Conservation (phyloP, 2,797 vertebrate species). For the Myotis planiceps region DNA sequence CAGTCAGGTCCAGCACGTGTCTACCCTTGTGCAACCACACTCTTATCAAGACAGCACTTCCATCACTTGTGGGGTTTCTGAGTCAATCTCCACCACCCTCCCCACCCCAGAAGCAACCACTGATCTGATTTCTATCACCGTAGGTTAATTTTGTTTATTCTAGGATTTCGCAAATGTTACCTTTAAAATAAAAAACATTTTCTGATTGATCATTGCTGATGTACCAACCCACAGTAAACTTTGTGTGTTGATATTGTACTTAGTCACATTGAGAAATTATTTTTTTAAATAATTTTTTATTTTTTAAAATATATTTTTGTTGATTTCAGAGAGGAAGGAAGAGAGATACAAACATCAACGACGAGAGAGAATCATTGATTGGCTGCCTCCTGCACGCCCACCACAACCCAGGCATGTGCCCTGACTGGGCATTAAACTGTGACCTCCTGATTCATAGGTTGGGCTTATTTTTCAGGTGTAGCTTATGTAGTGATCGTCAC, state of each 20-base stretch:
- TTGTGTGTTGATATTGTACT: not conserved
- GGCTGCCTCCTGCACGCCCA: no score
- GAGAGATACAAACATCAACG: no score
- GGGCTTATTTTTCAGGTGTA: not conserved
- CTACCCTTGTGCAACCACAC: not conserved
- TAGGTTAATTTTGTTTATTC: not conserved
- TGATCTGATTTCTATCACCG: slow-evolving; percentile 8
- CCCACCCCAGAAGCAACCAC: not conserved
- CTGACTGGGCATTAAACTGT: no score
- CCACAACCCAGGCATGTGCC: no score
- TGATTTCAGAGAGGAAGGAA: no score
- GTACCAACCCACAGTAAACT: not conserved
- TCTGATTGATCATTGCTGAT: not conserved
- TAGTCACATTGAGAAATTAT: not conserved
- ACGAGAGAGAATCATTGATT: no score
- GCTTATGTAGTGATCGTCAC: not conserved
- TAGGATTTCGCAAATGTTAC: not conserved
- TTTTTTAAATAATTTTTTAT: not conserved
- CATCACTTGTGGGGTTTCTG: not conserved
- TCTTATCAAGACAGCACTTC: not conserved
- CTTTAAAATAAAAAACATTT: not conserved
- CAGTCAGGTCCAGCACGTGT: not conserved
- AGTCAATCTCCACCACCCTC: not conserved
- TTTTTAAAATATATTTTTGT: not conserved
- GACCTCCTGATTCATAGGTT: not conserved